Evolutionary conservation across 2,888 invertebrate genomes (phyloP).

Genomic region (Lottia scabra): DNA sequence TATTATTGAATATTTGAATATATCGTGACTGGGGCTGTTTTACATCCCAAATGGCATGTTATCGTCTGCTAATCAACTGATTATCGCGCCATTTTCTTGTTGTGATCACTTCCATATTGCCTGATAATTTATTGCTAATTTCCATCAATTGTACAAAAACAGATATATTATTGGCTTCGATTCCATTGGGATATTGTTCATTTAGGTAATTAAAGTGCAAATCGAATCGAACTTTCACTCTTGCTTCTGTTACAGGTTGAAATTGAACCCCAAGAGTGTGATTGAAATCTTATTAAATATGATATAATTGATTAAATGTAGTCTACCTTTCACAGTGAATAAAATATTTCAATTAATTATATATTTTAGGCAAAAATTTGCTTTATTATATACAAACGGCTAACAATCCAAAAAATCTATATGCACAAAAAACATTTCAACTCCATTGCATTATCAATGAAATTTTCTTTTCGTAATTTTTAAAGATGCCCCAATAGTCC

Average conservation of each 20-base stretch:
- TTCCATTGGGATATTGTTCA: background rate
- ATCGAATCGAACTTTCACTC: background rate
- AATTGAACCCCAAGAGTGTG: background rate
- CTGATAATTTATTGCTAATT: background rate
- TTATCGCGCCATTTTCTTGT: conserved; percentile 6
- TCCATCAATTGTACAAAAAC: conserved; percentile 4
- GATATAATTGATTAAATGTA: background rate
- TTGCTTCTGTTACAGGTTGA: background rate
- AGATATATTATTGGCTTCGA: background rate
- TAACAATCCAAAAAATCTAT: too few species aligned
- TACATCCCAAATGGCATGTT: conserved; percentile 4
- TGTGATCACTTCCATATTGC: background rate
- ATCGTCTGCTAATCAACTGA: conserved; percentile 1
- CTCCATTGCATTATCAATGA: too few species aligned
- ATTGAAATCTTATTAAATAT: background rate
- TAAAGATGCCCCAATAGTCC: too few species aligned
- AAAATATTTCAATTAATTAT: too few species aligned
- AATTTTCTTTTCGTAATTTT: too few species aligned
- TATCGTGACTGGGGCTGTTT: conserved; percentile 2
- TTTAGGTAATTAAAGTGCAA: conserved; percentile 5
- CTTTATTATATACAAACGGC: too few species aligned
- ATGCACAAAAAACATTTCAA: too few species aligned
- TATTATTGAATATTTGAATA: background rate
- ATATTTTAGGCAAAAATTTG: too few species aligned
- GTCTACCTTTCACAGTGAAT: too few species aligned